Percentiles rank a stretch among this genome's conserved stretches.
Evolutionary conservation across 2,888 invertebrate genomes (phyloP).

Genomic region (Troides helena): DNA sequence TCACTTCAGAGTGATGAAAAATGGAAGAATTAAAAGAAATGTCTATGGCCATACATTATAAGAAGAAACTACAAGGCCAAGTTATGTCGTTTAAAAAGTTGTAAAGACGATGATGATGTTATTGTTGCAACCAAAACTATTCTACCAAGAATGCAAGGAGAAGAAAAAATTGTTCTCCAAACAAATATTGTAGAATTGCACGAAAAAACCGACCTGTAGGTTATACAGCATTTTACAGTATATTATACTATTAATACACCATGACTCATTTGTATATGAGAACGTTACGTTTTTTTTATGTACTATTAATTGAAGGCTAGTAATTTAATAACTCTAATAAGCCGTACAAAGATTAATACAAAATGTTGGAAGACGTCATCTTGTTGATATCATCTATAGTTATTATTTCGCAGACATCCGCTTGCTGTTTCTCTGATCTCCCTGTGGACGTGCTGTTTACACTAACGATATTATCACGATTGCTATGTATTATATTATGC

Average conservation of each 20-base stretch:
- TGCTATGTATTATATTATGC: slow-evolving; percentile 4
- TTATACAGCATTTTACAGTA: not conserved
- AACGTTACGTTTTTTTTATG: not conserved
- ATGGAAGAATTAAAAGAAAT: too few relatives aligned
- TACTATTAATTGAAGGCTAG: slow-evolving; percentile 14
- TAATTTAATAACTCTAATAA: slow-evolving; percentile 28
- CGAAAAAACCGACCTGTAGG: not conserved
- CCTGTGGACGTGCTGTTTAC: slow-evolving; percentile 35
- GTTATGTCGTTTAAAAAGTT: not conserved
- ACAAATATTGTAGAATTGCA: not conserved
- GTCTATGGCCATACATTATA: too few relatives aligned
- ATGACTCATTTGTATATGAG: not conserved
- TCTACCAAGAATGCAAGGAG: not conserved
- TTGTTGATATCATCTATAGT: slow-evolving; percentile 68
- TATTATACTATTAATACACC: not conserved
- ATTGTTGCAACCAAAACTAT: too few relatives aligned
- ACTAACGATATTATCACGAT: slow-evolving; percentile 28
- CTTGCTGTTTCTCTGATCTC: slow-evolving; percentile 49
- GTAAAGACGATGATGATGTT: not conserved
- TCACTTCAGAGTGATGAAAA: too few relatives aligned
- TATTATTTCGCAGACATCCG: slow-evolving; percentile 60
- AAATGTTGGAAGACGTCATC: slow-evolving; percentile 54
- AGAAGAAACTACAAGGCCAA: not conserved
- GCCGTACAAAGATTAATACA: slow-evolving; percentile 39
- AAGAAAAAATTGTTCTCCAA: not conserved